phyloP scores from a whole-genome alignment of 2,113 vertebrate species.

The Heliornis fulica region DNA sequence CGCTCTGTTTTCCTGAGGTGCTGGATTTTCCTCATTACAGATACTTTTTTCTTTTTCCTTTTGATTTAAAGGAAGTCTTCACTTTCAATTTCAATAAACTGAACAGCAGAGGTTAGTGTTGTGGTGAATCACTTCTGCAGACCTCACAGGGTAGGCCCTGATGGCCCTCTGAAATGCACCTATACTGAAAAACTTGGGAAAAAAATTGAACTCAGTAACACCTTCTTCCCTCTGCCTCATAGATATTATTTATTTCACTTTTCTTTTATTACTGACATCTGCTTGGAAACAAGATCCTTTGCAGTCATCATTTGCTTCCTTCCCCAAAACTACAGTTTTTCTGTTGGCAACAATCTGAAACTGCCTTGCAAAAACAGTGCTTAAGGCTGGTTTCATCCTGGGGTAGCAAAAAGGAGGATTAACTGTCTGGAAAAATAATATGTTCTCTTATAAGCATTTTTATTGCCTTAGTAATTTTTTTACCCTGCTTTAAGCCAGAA shows the following conservation, averaged over 20 bases:
- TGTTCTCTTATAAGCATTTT: background rate
- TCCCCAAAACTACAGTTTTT: background rate
- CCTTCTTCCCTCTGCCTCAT: background rate
- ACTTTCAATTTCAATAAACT: background rate
- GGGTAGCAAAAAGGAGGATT: background rate
- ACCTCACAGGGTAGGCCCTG: background rate
- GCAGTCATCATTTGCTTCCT: background rate
- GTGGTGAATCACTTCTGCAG: background rate
- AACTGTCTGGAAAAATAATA: background rate
- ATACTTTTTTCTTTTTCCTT: background rate
- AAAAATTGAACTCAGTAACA: background rate
- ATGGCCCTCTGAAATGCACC: background rate
- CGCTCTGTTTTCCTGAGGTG: background rate
- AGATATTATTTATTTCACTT: background rate
- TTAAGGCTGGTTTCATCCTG: background rate
- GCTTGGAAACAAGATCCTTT: background rate
- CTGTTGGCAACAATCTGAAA: background rate
- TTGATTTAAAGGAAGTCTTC: background rate
- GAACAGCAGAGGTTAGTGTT: background rate
- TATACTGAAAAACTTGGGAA: background rate
- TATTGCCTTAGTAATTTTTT: background rate
- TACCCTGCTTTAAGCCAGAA: background rate
- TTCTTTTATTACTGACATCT: background rate
- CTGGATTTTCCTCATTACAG: background rate
- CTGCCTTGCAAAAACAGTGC: background rate